Percentiles rank a stretch among this genome's conserved stretches.
Evolutionary conservation across 2,888 invertebrate species (phyloP).

Genomic region (Drosophila robusta): DNA sequence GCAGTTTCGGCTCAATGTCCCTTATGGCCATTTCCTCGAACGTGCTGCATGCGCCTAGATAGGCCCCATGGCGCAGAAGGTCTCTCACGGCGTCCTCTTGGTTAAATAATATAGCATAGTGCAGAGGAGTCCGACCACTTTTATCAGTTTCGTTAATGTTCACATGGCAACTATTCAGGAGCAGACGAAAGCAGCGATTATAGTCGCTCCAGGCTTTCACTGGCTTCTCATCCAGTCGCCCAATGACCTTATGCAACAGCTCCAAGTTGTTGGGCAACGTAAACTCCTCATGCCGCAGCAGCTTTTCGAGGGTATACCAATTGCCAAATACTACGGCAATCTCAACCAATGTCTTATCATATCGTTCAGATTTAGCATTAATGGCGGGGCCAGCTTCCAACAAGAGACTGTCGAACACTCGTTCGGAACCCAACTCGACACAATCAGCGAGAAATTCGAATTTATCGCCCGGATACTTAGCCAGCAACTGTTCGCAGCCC

Average conservation of each 20-base stretch:
- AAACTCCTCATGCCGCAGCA: conserved; percentile 85
- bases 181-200: conserved; percentile 87
- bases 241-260: conserved; percentile 16
- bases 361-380: conserved; percentile 70
- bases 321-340: conserved; percentile 88
- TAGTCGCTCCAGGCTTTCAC: conserved; percentile 84
- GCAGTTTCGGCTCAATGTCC: conserved; percentile 88
- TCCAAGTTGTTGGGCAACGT: conserved; percentile 84
- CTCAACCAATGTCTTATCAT: conserved; percentile 86
- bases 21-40: conserved; percentile 89
- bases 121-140: conserved; percentile 89
- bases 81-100: conserved; percentile 87
- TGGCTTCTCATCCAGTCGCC: conserved; percentile 12
- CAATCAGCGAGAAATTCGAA: conserved; percentile 79
- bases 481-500: conserved; percentile 86
- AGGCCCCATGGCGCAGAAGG: conserved; percentile 89
- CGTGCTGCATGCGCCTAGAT: conserved; percentile 88
- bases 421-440: conserved; percentile 86
- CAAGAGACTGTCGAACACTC: conserved; percentile 85
- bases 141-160: conserved; percentile 88
- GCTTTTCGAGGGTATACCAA: conserved; percentile 67
- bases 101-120: conserved; percentile 90
- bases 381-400: conserved; percentile 84
- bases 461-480: conserved; percentile 71
- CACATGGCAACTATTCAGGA: conserved; percentile 87